Percentiles rank a stretch among this genome's conserved stretches.
Conservation (phyloP, 2,797 vertebrate genomes). For the Tauraco hartlaubi region DNA sequence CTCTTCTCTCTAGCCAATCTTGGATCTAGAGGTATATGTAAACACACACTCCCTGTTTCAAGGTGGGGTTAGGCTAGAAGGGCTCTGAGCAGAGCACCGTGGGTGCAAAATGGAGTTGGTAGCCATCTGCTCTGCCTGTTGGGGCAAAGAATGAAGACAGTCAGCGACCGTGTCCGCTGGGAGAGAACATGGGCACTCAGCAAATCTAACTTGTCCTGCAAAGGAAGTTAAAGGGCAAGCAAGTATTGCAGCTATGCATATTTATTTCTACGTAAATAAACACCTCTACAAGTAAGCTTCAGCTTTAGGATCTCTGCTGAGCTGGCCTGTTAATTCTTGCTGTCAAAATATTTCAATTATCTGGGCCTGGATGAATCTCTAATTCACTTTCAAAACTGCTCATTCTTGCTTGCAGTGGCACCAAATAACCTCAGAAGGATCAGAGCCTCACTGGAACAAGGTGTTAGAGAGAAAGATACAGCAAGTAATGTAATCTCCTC, state of each 20-base stretch:
- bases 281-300: not conserved
- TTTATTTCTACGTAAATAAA: conserved; percentile 32
- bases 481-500: not conserved
- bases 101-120: not conserved
- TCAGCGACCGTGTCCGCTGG: not conserved
- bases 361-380: not conserved
- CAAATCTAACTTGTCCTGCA: not conserved
- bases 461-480: not conserved
- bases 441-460: not conserved
- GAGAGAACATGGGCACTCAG: not conserved
- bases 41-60: fast-evolving
- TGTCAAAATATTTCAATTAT: not conserved
- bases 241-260: not conserved
- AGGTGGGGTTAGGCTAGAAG: not conserved
- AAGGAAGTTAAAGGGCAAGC: not conserved
- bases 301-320: not conserved
- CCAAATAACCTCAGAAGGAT: not conserved
- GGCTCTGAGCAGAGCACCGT: not conserved
- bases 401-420: not conserved
- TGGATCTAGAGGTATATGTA: not conserved
- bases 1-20: not conserved
- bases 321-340: not conserved
- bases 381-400: not conserved
- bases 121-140: not conserved
- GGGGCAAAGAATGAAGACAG: not conserved